These are phyloP conservation scores for Danio albolineatus DNA, from an alignment of 2,797 vertebrate genomes.

Conservation along the genomic window DNA sequence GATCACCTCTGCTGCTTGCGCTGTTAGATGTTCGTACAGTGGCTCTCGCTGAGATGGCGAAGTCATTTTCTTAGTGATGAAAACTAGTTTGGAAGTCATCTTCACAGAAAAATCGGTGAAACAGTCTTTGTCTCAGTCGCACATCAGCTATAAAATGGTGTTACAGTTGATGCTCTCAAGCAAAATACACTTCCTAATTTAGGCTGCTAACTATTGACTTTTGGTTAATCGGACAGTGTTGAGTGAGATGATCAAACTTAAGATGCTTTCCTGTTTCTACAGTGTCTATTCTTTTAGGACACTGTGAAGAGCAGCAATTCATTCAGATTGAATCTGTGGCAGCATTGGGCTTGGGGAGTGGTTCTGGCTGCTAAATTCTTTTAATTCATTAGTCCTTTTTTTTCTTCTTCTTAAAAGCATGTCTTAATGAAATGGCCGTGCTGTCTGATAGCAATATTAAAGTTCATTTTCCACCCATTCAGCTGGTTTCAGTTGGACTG, in stretches of 20 bases:
- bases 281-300: background rate
- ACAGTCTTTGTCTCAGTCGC: background rate
- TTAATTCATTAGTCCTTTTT: background rate
- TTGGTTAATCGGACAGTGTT: background rate
- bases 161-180: background rate
- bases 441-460: conserved; percentile 31
- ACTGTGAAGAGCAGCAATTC: background rate
- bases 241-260: conserved; percentile 22
- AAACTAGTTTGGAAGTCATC: background rate
- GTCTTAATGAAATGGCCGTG: background rate
- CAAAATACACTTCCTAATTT: background rate
- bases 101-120: background rate
- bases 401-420: conserved; percentile 10
- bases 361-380: background rate
- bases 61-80: background rate
- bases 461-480: background rate
- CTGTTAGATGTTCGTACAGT: background rate
- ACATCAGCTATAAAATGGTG: background rate
- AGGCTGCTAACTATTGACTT: conserved; percentile 18
- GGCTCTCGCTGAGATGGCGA: background rate
- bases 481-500: conserved; percentile 14
- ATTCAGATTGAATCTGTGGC: background rate
- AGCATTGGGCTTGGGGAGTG: background rate
- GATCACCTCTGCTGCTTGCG: background rate
- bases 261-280: background rate